A percentile compares a stretch with the other conserved stretches of the same genome.
Conservation (phyloP, 1,140 invertebrate species). For the Aphidius gifuensis region DNA sequence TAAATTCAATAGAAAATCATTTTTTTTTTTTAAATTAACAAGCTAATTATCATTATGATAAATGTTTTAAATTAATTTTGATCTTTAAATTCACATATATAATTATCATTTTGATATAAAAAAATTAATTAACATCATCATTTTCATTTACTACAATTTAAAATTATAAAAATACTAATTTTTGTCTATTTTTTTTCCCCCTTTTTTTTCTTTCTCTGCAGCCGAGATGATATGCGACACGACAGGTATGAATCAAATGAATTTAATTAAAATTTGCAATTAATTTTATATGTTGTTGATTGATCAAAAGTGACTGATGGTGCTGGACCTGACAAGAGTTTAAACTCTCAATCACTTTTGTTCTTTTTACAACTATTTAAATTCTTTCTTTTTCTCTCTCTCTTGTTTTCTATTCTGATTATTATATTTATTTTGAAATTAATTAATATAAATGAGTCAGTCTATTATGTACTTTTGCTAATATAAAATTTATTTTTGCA, state of each 20-base stretch:
- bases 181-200: conserved; percentile 15
- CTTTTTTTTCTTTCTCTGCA: conserved; percentile 33
- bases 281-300: conserved; percentile 8
- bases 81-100: too few species aligned
- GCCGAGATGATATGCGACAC: conserved; percentile 56
- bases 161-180: background rate
- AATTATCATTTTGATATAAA: conserved; percentile 7
- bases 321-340: conserved; percentile 46
- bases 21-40: too few species aligned
- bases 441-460: conserved; percentile 43
- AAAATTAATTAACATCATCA: background rate
- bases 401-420: conserved; percentile 18
- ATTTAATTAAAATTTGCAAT: conserved; percentile 14
- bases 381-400: too few species aligned
- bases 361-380: too few species aligned
- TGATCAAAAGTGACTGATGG: conserved; percentile 15
- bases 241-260: conserved; percentile 53
- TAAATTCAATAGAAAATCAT: too few species aligned
- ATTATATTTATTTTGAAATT: conserved; percentile 35
- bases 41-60: too few species aligned
- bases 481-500: conserved; percentile 56
- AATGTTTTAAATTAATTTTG: too few species aligned
- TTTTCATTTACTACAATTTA: background rate
- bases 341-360: background rate
- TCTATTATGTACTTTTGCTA: conserved; percentile 52